Evolutionary conservation across 1,140 invertebrate genomes (phyloP), one percentile per base, ranked within the genome.

Genomic region (Colletes gigas): DNA sequence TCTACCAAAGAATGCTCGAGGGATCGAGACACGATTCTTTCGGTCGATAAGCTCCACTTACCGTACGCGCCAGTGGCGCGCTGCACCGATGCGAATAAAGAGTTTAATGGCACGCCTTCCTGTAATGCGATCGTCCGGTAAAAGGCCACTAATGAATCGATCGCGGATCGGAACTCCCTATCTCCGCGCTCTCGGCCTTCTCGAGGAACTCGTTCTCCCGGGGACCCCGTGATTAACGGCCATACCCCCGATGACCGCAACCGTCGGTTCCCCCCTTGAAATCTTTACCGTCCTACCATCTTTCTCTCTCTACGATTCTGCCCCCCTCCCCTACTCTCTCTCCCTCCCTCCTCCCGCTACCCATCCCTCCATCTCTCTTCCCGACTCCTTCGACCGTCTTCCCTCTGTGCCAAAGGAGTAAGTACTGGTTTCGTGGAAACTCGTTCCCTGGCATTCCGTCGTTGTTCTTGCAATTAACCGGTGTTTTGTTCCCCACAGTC

Each of bases 401-500:
- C 1, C 17, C 21, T 55, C 47, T 50, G 60, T 41, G 54, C 41
- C 5, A 6, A 15, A 70, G 19, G 54, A 69, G 57, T 78, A 70
- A 69, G 57, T 78, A 70, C 67, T 71, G 50, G 47, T 67, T 81
- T 75, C 65, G 30, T 54, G 50, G 15, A 55, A 47, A 41, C 12
- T 73, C 54, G 54, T 77, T 82, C 54, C 17, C 30, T 47, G 17
- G 4, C 19, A 69, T 71, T 67, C 30, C 21, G 15, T 67, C n/a
- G 57, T 72, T 75, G 60, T 78, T 76, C 52, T 50, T 21, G 54
- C 47, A 65, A 83, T 78, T 81, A 82, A 84, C 50, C 41, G 19
- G 30, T n/a, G 10, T 74, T 78, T 83, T 86, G 10, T 84, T 85
- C 81, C 72, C 5, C n/a, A 19, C 84, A 93, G 93, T 93, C 83